Percentiles rank a stretch among this genome's conserved stretches.
These are phyloP conservation scores for Ceramica pisi DNA, from an alignment of 2,888 invertebrate genomes.

Conservation along the genomic window DNA sequence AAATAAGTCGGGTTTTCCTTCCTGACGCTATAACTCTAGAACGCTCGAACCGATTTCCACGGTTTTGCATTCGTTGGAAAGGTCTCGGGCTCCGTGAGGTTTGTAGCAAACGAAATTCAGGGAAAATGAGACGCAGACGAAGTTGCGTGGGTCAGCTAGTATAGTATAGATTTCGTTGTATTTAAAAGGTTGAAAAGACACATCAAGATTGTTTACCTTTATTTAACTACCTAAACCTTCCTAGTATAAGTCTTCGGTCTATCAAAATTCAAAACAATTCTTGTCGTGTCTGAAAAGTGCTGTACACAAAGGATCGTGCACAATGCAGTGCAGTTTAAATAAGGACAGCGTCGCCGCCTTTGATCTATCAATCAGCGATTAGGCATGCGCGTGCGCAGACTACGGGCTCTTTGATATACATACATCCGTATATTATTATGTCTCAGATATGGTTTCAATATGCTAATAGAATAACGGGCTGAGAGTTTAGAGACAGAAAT, in stretches of 20 bases:
- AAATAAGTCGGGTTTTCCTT: no score
- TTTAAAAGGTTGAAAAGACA: no score
- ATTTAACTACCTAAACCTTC: no score
- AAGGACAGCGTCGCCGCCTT: constrained; percentile 66
- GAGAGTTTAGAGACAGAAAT: constrained; percentile 26
- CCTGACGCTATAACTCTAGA: no score
- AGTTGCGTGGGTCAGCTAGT: no score
- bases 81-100: no score
- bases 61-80: no score
- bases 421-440: constrained; percentile 50
- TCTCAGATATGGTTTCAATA: constrained; percentile 38
- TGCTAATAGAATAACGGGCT: constrained; percentile 45
- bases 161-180: no score
- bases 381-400: constrained; percentile 74
- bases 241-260: not conserved
- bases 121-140: no score
- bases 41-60: no score
- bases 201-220: no score
- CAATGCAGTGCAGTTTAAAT: constrained; percentile 49
- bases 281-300: constrained; percentile 6
- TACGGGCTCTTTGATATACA: constrained; percentile 52
- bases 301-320: constrained; percentile 11
- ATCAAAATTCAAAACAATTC: not conserved
- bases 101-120: no score
- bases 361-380: constrained; percentile 79